phyloP scores from a whole-genome alignment of 2,113 vertebrate species.

The Eurystomus gularis region DNA sequence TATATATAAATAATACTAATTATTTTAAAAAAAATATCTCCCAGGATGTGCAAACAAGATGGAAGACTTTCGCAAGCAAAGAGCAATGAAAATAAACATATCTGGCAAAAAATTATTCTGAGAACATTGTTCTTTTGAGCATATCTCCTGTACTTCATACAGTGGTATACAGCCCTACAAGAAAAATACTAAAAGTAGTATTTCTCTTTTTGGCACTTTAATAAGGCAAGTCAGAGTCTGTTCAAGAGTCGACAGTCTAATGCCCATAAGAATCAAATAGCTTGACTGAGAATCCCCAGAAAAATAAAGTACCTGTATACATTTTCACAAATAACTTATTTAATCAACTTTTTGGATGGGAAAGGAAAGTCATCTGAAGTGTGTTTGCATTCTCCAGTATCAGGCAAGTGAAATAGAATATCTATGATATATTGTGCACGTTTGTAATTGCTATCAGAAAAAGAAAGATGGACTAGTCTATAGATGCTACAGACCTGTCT shows the following conservation, averaged over 20 bases:
- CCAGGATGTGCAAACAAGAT: not conserved
- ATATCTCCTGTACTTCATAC: not conserved
- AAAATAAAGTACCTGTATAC: not conserved
- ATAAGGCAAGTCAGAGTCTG: not conserved
- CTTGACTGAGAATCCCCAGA: not conserved
- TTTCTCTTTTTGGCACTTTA: not conserved
- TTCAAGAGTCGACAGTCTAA: not conserved
- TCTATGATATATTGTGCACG: no score
- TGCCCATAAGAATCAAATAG: not conserved
- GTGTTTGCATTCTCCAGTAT: not conserved
- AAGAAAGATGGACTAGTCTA: not conserved
- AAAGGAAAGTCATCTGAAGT: not conserved
- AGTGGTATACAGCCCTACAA: not conserved
- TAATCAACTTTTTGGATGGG: not conserved
- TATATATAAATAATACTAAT: not conserved
- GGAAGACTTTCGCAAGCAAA: not conserved
- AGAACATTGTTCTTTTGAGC: not conserved
- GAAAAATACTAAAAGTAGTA: not conserved
- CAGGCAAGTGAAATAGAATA: not conserved
- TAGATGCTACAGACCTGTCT: not conserved
- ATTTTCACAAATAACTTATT: not conserved
- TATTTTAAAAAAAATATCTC: accelerated
- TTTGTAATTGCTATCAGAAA: not conserved
- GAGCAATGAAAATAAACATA: not conserved
- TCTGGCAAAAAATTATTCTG: not conserved